Base-by-base conservation (phyloP, 2,797 vertebrate species). In the Ataeniobius toweri region DNA sequence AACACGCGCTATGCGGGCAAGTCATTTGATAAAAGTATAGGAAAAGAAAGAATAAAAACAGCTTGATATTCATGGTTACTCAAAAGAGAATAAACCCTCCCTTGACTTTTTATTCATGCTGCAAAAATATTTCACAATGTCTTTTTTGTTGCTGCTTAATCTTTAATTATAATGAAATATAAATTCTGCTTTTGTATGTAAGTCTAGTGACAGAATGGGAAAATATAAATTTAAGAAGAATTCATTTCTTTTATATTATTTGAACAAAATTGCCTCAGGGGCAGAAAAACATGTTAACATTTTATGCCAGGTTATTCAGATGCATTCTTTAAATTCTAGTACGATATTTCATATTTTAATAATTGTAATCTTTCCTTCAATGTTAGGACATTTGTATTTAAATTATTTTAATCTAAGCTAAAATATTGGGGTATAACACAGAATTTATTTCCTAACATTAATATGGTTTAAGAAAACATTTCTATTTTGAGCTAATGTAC, bases 121-220 rank as follows among this genome's bases (percentile, higher is more conserved):
- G 89, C 89, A 93, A 89, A 93, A 90, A 77, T 82, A 91, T 90
- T 91, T 81, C 53, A 80, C 63, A 85, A 90, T 86, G 83, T 83
- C 84, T 74, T 81, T 56, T 89, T 87, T 77, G 41, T 80, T 58
- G 18, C 51, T 82, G n/a, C 77, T 92, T 82, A 77, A 93, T 88
- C 87, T 92, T 93, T 91, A 89, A 91, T 91, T 85, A 90, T 87
- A 91, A 84, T n/a, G 26, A 85, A 85, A 85, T 71, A 76, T 48
- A 84, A 6, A 89, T 89, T 77, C 76, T 72, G 70, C 78, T 88
- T 87, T 90, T 87, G 86, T 84, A 79, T 85, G 65, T 82, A 80
- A 86, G 87, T 90, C 55, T 86, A 87, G 86, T 80, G 84, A 80
- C 44, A 79, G 74, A 90, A 85, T 74, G 51, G 80, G 78, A 78